Evolutionary conservation across 1,140 invertebrate species (phyloP).

Genomic region (Ceratosolen fusciceps): DNA sequence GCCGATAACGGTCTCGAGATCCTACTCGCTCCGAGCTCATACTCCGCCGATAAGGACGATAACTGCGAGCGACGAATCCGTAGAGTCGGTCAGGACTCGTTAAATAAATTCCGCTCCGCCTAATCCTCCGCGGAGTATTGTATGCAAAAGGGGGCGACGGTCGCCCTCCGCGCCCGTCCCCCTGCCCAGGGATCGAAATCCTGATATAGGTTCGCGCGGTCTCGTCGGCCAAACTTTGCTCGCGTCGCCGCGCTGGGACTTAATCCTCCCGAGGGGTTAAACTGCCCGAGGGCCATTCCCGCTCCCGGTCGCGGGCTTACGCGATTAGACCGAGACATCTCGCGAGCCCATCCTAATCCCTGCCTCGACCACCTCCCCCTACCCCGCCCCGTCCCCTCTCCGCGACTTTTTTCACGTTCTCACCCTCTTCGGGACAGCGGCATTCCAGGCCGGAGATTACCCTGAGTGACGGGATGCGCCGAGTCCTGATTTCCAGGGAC

Average conservation of each 20-base stretch:
- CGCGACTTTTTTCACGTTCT: too few species aligned
- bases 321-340: conserved; percentile 11
- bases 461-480: not conserved
- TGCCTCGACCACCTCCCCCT: too few species aligned
- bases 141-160: conserved; percentile 25
- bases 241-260: conserved; percentile 11
- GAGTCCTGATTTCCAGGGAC: too few species aligned
- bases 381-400: too few species aligned
- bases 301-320: conserved; percentile 14
- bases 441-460: conserved; percentile 17
- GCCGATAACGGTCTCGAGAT: too few species aligned
- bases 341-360: not conserved
- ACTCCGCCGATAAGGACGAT: too few species aligned
- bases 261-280: conserved; percentile 42
- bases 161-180: too few species aligned
- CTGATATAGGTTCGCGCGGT: conserved; percentile 27
- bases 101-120: too few species aligned
- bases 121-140: conserved; percentile 30
- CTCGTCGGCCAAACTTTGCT: conserved; percentile 43
- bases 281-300: conserved; percentile 25
- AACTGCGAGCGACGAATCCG: too few species aligned
- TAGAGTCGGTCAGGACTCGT: too few species aligned
- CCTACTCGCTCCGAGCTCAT: too few species aligned
- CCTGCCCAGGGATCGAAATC: not conserved
- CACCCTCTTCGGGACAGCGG: too few species aligned